Evolutionary conservation across 2,888 invertebrate species (phyloP).

Genomic region (Megamerina dolium): DNA sequence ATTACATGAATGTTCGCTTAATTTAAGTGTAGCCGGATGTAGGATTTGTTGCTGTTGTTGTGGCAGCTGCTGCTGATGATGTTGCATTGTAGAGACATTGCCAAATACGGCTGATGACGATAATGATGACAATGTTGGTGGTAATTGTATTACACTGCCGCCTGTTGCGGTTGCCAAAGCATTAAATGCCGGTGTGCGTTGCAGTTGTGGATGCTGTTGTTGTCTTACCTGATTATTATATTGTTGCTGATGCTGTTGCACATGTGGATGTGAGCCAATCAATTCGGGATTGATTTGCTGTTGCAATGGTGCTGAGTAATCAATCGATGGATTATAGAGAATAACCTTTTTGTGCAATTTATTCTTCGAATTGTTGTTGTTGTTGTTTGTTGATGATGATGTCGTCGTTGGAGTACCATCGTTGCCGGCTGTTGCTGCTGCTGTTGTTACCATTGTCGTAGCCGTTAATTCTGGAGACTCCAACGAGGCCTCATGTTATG

Average conservation of each 20-base stretch:
- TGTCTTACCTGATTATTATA: constrained; percentile 22
- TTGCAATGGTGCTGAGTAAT: constrained; percentile 44
- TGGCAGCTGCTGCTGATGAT: constrained; percentile 20
- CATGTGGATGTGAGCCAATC: constrained; percentile 43
- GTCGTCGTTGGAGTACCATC: constrained; percentile 26
- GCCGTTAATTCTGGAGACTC: constrained; percentile 48
- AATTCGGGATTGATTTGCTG: constrained; percentile 43
- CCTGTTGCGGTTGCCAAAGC: too few relatives aligned
- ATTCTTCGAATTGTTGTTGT: constrained; percentile 9
- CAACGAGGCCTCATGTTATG: constrained; percentile 79
- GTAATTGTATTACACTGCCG: too few relatives aligned
- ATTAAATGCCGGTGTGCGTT: constrained; percentile 8
- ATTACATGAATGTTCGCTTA: constrained; percentile 35
- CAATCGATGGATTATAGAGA: constrained; percentile 41
- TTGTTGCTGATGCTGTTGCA: constrained; percentile 32
- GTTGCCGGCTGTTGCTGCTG: constrained; percentile 27
- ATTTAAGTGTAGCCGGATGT: constrained; percentile 23
- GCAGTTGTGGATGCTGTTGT: constrained; percentile 8
- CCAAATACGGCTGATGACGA: too few relatives aligned
- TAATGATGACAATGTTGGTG: too few relatives aligned
- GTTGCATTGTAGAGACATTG: too few relatives aligned
- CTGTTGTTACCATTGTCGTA: constrained; percentile 28
- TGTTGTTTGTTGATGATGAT: too few relatives aligned
- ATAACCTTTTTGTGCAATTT: constrained; percentile 19
- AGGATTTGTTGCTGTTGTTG: constrained; percentile 14